A percentile compares a stretch with the other conserved stretches of the same genome.
These are phyloP conservation scores for Gambusia yucatana DNA, from an alignment of 2,797 vertebrate species.

Conservation along the genomic window DNA sequence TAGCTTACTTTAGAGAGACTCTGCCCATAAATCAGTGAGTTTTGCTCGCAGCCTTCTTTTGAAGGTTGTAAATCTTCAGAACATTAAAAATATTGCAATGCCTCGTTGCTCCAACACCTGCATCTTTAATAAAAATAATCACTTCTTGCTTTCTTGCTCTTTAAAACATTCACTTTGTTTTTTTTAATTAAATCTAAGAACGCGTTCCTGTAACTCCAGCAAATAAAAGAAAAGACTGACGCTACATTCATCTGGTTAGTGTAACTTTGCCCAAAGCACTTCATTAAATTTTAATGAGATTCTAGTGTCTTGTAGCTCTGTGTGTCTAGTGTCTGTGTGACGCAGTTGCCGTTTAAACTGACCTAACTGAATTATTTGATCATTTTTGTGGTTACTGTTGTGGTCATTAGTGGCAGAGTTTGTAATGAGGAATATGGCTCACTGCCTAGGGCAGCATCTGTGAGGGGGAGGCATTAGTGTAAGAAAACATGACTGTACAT, in stretches of 20 bases:
- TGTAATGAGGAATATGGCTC: not conserved
- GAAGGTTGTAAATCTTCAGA: not conserved
- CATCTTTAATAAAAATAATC: not conserved
- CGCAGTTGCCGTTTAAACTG: not conserved
- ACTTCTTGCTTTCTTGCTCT: not conserved
- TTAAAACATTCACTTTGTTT: not conserved
- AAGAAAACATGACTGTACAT: not conserved
- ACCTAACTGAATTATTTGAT: not conserved
- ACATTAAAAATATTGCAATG: not conserved
- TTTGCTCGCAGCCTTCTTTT: not conserved
- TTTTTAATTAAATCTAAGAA: not conserved
- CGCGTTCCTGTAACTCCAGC: not conserved
- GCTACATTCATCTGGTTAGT: not conserved
- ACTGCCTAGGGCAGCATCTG: not conserved
- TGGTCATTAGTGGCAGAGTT: not conserved
- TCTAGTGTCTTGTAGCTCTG: not conserved
- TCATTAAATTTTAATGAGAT: not conserved
- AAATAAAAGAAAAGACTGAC: not conserved
- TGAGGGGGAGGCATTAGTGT: not conserved
- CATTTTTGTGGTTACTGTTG: not conserved
- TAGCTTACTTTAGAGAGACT: not conserved
- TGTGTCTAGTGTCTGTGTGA: not conserved
- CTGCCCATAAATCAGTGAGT: not conserved
- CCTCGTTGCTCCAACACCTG: not conserved
- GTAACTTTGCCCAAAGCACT: not conserved